Base-by-base conservation (phyloP, 2,113 vertebrate genomes). In the Lampris megalopsis region DNA sequence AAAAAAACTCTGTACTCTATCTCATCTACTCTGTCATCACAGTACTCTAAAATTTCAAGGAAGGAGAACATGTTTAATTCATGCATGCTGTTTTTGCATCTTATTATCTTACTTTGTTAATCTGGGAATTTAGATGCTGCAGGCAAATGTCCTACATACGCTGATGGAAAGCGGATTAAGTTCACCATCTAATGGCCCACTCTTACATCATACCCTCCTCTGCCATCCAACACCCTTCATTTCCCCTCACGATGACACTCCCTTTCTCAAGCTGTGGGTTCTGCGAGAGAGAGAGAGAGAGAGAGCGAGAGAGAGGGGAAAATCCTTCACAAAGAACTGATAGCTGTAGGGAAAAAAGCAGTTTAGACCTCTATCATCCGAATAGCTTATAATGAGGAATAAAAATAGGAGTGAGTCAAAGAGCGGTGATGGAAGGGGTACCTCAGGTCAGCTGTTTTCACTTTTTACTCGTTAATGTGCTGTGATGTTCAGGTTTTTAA, bases 321-420 rank as follows among this genome's bases (percentile, higher is more conserved):
- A 24, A 24, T 24, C 24, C 24, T 24, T 24, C 24, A 24, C 24
- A 24, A 73, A 75, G 75, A 80, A 84, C 68, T 82, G 58, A 43
- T 84, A 59, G 75, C 79, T 13, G 41, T 43, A 63, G 73, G 73
- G 63, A 68, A 80, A 75, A 80, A 63, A 60, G 62, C 73, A 53
- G 71, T 82, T 84, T 82, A 82, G 73, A 68, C 24, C 24, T 24
- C 24, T 75, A 82, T 88, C 78, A 82, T 71, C 53, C 42, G 62
- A 71, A 71, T 80, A 77, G 73, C 70, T 76, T 73, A 79, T 88
- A 83, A 86, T 88, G 84, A 84, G 75, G 73, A 63, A 60, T 73
- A 74, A 72, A 81, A 24, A 24, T 24, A 24, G 24, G 24, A 24
- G 24, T 24, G 24, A 24, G 24, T 24, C 24, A 24, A 24, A 24